Evolutionary conservation across 2,888 invertebrate genomes (phyloP), one percentile per base, ranked within the genome.

Genomic region (Uropetala carovei): DNA sequence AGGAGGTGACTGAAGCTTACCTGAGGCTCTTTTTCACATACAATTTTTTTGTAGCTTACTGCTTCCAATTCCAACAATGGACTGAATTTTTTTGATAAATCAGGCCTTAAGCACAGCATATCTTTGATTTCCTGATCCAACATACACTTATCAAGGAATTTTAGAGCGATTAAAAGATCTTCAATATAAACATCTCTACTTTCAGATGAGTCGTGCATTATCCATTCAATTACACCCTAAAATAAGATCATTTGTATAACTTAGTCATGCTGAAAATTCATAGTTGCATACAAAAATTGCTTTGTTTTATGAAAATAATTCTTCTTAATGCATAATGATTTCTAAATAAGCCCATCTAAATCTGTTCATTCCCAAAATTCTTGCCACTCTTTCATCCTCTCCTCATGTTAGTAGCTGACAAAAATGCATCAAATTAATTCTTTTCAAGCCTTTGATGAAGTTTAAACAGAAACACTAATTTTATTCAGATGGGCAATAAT

Each of bases 201-300:
- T 59, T 43, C 64, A 89, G 64, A 27, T 16, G 30, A 0, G 43
- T 89, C 89, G 43, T 56, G 58, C 60, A 89, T 18, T 10, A 89
- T 43, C 89, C 89, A 89, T 56, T 64, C 60, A 30, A 89, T 43
- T 8, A 89, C n/a, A 43, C 60, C 89, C 89, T 89, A 43, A n/a
- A 89, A 68, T 89, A 13, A 64, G 30, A 11, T 18, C 43, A 68
- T 27, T 27, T 3, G 27, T 10, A 68, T 11, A 27, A 75, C 10
- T 75, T 43, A 43, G 1, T 43, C 43, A 22, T 57, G n/a, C 18
- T 14, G 56, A 11, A 85, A 59, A 22, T 22, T 56, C 30, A 85
- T 11, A 56, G n/a, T 1, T 57, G 22, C 18, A 75, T 2, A 64
- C n/a, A 16, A 64, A 11, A 11, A n/a, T 64, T 7, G 0, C 64